phyloP scores from a whole-genome alignment of 2,797 vertebrate species.

The Thunnus albacares region DNA sequence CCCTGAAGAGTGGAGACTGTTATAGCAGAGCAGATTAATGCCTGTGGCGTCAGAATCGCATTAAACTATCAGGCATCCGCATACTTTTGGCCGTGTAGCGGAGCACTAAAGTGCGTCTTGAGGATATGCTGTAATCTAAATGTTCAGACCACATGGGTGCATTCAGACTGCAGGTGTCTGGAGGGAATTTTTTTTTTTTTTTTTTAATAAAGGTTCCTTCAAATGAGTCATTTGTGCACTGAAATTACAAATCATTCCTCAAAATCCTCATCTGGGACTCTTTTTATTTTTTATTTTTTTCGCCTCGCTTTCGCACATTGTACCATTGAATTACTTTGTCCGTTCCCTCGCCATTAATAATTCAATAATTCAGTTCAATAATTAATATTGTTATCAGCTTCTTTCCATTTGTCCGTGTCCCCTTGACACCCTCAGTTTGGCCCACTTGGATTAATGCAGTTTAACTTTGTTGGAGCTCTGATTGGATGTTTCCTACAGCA shows the following conservation, averaged over 20 bases:
- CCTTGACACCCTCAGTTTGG: conserved; percentile 56
- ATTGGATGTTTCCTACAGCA: conserved; percentile 56
- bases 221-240: conserved; percentile 63
- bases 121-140: not conserved
- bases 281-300: conserved; percentile 39
- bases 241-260: conserved; percentile 57
- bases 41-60: no score
- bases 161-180: conserved; percentile 22
- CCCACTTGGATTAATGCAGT: conserved; percentile 60
- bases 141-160: not conserved
- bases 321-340: conserved; percentile 55
- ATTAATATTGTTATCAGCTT: conserved; percentile 77
- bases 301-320: conserved; percentile 50
- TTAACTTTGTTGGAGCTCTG: conserved; percentile 66
- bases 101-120: not conserved
- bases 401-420: conserved; percentile 60
- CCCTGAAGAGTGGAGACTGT: no score
- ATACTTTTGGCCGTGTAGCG: not conserved
- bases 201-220: conserved; percentile 42
- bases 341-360: conserved; percentile 63
- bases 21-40: no score
- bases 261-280: conserved; percentile 53
- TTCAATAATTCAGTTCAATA: conserved; percentile 77
- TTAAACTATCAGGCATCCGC: not conserved
- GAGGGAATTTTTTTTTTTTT: conserved; percentile 39